phyloP scores from a whole-genome alignment of 1,140 invertebrate species.

The Pseudomyrmex gracilis region DNA sequence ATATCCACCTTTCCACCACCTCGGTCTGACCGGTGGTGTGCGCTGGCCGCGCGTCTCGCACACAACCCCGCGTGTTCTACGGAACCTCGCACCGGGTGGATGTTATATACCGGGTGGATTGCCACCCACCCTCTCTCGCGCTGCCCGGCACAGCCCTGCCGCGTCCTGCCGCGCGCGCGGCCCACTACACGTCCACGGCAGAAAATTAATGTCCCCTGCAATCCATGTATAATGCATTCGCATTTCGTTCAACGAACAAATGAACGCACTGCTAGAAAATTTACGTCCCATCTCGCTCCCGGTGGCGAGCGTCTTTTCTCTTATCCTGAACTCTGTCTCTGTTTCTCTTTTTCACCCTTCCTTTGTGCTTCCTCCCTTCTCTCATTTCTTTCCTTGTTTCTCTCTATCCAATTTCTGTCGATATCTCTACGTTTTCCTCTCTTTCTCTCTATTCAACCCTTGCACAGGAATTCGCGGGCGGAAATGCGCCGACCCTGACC shows the following conservation, averaged over 20 bases:
- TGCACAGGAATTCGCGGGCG: slow-evolving; percentile 65
- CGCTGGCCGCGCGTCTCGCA: slow-evolving; percentile 38
- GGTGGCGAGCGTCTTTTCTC: slow-evolving; percentile 50
- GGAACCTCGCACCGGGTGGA: slow-evolving; percentile 5
- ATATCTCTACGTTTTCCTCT: slow-evolving; percentile 4
- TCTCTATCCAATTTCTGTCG: not conserved
- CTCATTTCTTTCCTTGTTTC: slow-evolving; percentile 12
- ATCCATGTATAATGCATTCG: slow-evolving; percentile 86
- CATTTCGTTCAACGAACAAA: slow-evolving; percentile 84
- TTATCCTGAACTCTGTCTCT: slow-evolving; percentile 31
- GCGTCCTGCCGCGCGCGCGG: slow-evolving; percentile 63
- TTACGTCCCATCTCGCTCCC: slow-evolving; percentile 79
- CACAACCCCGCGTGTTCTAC: no score
- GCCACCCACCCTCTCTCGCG: slow-evolving; percentile 60
- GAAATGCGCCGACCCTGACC: slow-evolving; percentile 69
- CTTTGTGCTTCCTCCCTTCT: not conserved
- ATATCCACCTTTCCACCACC: slow-evolving; percentile 47
- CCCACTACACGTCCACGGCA: slow-evolving; percentile 84
- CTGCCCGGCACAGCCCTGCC: slow-evolving; percentile 65
- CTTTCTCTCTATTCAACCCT: slow-evolving; percentile 39
- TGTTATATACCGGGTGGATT: slow-evolving; percentile 64
- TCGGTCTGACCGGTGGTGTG: slow-evolving; percentile 40
- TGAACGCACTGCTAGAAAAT: slow-evolving; percentile 84
- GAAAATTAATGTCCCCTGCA: slow-evolving; percentile 86
- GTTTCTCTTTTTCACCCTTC: slow-evolving; percentile 41